Evolutionary conservation across 1,140 invertebrate genomes (phyloP), one percentile per base, ranked within the genome.

Genomic region (Eumaeus atala): DNA sequence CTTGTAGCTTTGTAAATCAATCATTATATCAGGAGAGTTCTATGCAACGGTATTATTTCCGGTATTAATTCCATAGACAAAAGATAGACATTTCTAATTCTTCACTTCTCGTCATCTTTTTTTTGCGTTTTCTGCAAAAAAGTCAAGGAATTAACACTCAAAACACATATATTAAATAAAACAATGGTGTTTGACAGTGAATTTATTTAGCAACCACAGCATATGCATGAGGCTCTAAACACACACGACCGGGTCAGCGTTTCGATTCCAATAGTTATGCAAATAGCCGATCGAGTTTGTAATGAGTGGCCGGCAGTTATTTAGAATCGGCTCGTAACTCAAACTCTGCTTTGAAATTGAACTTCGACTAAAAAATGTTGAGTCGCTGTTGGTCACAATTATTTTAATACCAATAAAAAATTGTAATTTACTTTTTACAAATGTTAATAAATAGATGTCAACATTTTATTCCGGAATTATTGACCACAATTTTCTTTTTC

Each of bases 181-280:
- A 70, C 66, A 74, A 74, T 72, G 33, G 63, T 61, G 61, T 63
- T 60, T 54, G 70, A 71, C 63, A 67, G 70, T 58, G 67, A 74
- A 76, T 77, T 72, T 73, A 74, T 77, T 80, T 74, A 75, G 66
- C 68, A 59, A 64, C 67, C 61, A 61, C 68, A 65, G 60, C 49
- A 64, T 69, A 74, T 81, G 70, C 72, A 78, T 81, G 75, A 77
- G 62, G 51, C 65, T 76, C 70, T 76, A 83, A 83, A 78, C 77
- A 83, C 77, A 83, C 79, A 82, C 62, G 62, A 61, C 59, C 49
- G 21, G 66, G 70, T 63, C 70, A 65, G 42, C 58, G 57, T 61
- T 72, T 75, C 74, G 70, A 78, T 77, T 86, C 80, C 83, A 86
- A 86, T 86, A 86, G 83, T 79, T 86, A 86, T 86, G 83, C 83